Evolutionary conservation across 1,140 invertebrate genomes (phyloP), one percentile per base, ranked within the genome.

Genomic region (Drosophila watanabei): DNA sequence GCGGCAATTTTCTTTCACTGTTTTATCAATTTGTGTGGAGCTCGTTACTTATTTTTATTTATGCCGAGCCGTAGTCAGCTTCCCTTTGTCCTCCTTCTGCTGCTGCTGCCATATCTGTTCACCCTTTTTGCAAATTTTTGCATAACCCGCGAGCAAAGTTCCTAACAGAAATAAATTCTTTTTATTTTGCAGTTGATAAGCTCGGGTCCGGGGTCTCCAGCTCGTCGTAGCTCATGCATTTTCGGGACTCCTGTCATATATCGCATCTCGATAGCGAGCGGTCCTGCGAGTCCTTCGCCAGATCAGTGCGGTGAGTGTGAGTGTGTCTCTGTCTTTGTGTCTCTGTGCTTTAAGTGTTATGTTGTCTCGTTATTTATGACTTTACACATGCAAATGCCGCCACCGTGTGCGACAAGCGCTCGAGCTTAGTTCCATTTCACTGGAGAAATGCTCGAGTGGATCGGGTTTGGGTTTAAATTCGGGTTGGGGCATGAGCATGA

Each of bases 21-120:
- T 89, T 89, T 89, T 89, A 89, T 89, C 86, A 89, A 89, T 89
- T 82, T 90, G 82, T 89, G 86, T 68, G 79, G 75, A 79, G 87
- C 86, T 89, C 87, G 86, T 89, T 89, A 86, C 79, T 90, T 89
- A 89, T 89, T 86, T 90, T 90, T 89, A 85, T 90, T 89, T 89
- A 90, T 89, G 87, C 79, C 51, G 56, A 51, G 32, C 57, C 30
- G 18, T 46, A 59, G 49, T 18, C 51, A 52, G 51, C 57, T 58
- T 59, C 59, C 57, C 62, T 63, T 56, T 52, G 30, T 33, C 48
- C 48, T 30, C 10, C 48, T 30, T 5, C 48, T 11, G 0, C 48
- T 28, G 14, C 43, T 45, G n/a, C 43, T 45, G 5, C 33, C 46
- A 56, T 43, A 46, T 72, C 60, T 65, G 32, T 41, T 60, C 70